Percentiles rank a stretch among this genome's conserved stretches.
Conservation (phyloP, 2,113 vertebrate genomes). For the Corythoichthys intestinalis region DNA sequence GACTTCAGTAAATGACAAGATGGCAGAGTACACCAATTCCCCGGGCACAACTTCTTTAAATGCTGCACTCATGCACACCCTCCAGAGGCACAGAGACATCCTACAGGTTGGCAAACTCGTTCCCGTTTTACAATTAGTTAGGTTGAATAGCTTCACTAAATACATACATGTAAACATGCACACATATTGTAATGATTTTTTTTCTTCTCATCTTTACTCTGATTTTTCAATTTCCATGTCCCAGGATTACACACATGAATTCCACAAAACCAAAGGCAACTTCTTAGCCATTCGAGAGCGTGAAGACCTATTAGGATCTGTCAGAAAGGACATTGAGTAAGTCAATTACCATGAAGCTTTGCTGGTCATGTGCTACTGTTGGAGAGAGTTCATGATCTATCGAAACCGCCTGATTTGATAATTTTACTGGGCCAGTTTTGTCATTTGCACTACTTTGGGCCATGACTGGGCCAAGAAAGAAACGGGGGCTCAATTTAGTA, state of each 20-base stretch:
- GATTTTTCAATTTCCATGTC: constrained; percentile 3
- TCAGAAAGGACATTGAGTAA: constrained; percentile 97
- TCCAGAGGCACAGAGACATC: constrained; percentile 96
- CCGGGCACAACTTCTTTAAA: constrained; percentile 88
- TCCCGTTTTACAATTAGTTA: neutral
- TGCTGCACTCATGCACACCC: constrained; percentile 92
- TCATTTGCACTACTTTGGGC: neutral
- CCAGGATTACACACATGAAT: constrained; percentile 97
- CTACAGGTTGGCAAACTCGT: constrained; percentile 76
- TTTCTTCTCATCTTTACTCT: neutral
- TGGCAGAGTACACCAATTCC: constrained; percentile 89
- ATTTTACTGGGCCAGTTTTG: neutral
- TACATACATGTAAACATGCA: neutral
- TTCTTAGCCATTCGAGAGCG: constrained; percentile 91
- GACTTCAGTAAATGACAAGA: constrained; percentile 93
- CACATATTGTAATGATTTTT: neutral
- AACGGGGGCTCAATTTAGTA: too few relatives aligned
- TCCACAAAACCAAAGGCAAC: constrained; percentile 98
- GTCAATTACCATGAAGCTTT: constrained; percentile 47
- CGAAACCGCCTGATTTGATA: neutral
- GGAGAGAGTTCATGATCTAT: neutral
- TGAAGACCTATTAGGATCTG: constrained; percentile 93
- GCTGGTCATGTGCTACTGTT: neutral
- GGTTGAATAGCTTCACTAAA: neutral
- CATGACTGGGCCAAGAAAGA: too few relatives aligned